These are phyloP conservation scores for Drosophila picticornis DNA, from an alignment of 2,888 invertebrate genomes.

Conservation along the genomic window DNA sequence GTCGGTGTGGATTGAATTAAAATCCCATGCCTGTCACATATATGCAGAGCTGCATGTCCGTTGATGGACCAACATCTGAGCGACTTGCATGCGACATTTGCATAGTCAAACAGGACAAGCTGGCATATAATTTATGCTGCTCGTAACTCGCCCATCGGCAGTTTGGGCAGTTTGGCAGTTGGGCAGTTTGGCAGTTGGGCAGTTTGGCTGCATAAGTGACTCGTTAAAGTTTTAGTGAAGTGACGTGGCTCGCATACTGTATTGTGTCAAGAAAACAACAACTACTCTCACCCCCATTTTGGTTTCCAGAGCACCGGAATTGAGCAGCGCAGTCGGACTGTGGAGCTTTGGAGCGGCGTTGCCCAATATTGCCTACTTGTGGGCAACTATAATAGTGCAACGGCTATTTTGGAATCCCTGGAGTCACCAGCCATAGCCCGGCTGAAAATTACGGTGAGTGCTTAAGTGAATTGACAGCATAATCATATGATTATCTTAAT, in stretches of 20 bases:
- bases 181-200: constrained; percentile 60
- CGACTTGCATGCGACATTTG: constrained; percentile 16
- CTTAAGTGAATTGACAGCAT: background rate
- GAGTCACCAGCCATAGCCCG: constrained; percentile 85
- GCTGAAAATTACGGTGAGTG: constrained; percentile 85
- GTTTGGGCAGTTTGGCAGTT: constrained; percentile 60
- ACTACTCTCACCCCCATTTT: constrained; percentile 20
- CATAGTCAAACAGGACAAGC: constrained; percentile 14
- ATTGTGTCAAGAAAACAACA: constrained; percentile 41
- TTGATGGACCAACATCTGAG: constrained; percentile 31
- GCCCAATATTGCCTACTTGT: constrained; percentile 85
- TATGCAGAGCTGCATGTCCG: constrained; percentile 39
- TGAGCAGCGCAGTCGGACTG: constrained; percentile 83
- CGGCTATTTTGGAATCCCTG: constrained; percentile 84
- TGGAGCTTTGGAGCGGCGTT: constrained; percentile 85
- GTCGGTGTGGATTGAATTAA: constrained; percentile 63
- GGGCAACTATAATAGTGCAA: constrained; percentile 85
- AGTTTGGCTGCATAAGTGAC: constrained; percentile 53
- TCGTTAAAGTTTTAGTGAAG: constrained; percentile 63
- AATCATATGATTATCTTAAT: background rate
- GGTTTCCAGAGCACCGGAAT: constrained; percentile 83
- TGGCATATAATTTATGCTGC: constrained; percentile 68
- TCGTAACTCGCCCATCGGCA: constrained; percentile 63
- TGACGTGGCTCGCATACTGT: constrained; percentile 57
- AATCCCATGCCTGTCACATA: constrained; percentile 60